Evolutionary conservation across 2,888 invertebrate genomes (phyloP).

Genomic region (Myopa tessellatipennis): DNA sequence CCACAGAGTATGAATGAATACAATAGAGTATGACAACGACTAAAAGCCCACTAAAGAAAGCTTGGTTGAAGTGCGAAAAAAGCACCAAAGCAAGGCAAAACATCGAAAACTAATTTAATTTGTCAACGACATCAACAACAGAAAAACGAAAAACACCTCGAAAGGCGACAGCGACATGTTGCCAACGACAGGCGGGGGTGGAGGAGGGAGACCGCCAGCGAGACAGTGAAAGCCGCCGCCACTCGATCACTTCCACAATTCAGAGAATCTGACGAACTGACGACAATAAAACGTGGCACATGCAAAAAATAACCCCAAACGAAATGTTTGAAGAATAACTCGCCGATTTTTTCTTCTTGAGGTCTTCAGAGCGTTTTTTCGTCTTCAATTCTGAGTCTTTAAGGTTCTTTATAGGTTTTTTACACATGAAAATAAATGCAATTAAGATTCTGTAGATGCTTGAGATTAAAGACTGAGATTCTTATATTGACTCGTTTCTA

Average conservation of each 20-base stretch:
- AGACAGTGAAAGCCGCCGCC: neutral
- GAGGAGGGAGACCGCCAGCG: neutral
- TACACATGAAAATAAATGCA: too few species aligned
- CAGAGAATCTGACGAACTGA: neutral
- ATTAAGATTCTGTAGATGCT: too few species aligned
- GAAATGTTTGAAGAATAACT: too few species aligned
- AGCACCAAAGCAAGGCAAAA: conserved; percentile 37
- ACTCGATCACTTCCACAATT: neutral
- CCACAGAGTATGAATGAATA: neutral
- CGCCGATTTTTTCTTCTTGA: too few species aligned
- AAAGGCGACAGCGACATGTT: conserved; percentile 32
- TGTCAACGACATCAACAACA: conserved; percentile 49
- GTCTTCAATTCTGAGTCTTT: too few species aligned
- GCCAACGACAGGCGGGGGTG: conserved; percentile 54
- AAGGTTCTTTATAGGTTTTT: too few species aligned
- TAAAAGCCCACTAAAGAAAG: neutral
- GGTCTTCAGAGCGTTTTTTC: too few species aligned
- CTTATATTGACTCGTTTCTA: too few species aligned
- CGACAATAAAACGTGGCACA: neutral
- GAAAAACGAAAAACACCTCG: conserved; percentile 3
- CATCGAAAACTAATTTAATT: conserved; percentile 52
- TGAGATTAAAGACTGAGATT: too few species aligned
- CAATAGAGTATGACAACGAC: neutral
- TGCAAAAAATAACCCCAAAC: too few species aligned
- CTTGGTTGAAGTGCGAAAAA: neutral